A percentile compares a stretch with the other conserved stretches of the same genome.
These are phyloP conservation scores for Crepidodera aurea DNA, from an alignment of 2,888 invertebrate species.

Conservation along the genomic window DNA sequence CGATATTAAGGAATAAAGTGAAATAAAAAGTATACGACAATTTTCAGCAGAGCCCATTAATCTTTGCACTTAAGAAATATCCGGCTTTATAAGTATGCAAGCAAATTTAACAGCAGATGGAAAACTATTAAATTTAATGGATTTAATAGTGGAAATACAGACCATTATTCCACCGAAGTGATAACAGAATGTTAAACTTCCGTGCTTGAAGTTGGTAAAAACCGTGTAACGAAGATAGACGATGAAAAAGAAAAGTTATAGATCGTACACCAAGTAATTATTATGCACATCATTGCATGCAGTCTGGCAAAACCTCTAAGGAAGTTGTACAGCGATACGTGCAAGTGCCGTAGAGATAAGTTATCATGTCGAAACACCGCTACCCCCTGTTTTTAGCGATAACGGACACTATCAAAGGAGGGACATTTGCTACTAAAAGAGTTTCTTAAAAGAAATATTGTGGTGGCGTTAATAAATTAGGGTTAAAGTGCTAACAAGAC, in stretches of 20 bases:
- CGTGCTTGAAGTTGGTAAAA: conserved; percentile 4
- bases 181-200: conserved; percentile 1
- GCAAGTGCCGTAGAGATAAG: conserved; percentile 42
- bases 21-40: no score
- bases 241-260: conserved; percentile 22
- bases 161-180: background rate
- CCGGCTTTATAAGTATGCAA: no score
- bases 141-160: background rate
- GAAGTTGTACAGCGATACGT: conserved; percentile 59
- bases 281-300: conserved; percentile 62
- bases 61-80: no score
- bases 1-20: no score
- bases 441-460: conserved; percentile 34
- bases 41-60: no score
- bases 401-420: conserved; percentile 32
- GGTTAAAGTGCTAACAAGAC: conserved; percentile 44
- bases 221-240: conserved; percentile 16
- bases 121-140: background rate
- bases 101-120: no score
- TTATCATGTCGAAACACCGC: conserved; percentile 38
- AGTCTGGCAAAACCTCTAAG: conserved; percentile 51
- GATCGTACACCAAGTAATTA: conserved; percentile 49
- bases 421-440: conserved; percentile 33
- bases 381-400: conserved; percentile 32
- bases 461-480: conserved; percentile 42